Conservation (phyloP, 2,113 vertebrate species). For the Esox niger region DNA sequence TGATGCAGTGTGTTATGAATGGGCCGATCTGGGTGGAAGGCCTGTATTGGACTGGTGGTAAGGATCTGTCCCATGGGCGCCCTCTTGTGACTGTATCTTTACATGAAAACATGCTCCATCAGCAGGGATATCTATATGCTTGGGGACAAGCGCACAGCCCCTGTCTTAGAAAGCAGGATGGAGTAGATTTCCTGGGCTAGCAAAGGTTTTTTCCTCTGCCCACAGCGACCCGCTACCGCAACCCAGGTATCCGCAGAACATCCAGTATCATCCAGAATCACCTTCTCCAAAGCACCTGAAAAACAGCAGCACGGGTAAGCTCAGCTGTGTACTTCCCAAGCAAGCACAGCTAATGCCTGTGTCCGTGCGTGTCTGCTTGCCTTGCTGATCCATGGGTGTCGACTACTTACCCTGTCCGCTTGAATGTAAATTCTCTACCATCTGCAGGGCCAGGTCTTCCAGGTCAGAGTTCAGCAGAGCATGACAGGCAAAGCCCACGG, state of each 20-base stretch:
- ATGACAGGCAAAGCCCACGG: slow-evolving; percentile 51
- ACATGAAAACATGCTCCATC: slow-evolving; percentile 42
- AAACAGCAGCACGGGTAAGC: not conserved
- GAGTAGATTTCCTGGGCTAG: slow-evolving; percentile 40
- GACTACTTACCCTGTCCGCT: slow-evolving; percentile 47
- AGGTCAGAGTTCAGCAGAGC: slow-evolving; percentile 53
- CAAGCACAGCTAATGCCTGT: not conserved
- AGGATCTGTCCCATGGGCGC: slow-evolving; percentile 14
- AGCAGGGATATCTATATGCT: slow-evolving; percentile 17
- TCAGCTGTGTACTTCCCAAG: too few relatives aligned
- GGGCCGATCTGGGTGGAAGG: not conserved
- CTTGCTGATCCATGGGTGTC: too few relatives aligned
- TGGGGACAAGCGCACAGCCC: slow-evolving; percentile 15
- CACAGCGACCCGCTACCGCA: slow-evolving; percentile 36
- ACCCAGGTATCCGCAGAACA: slow-evolving; percentile 32
- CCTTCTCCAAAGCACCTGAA: slow-evolving; percentile 29
- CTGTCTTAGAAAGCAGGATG: slow-evolving; percentile 32
- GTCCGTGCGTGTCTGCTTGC: not conserved
- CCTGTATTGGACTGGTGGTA: not conserved
- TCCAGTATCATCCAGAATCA: slow-evolving; percentile 29
- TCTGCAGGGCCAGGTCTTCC: slow-evolving; percentile 49
- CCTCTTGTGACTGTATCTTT: slow-evolving; percentile 31
- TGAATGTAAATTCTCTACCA: slow-evolving; percentile 62
- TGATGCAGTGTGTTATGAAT: not conserved
- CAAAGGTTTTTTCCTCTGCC: not conserved